Evolutionary conservation across 2,797 vertebrate species (phyloP), one percentile per base, ranked within the genome.

Genomic region (Anolis apletophallus): DNA sequence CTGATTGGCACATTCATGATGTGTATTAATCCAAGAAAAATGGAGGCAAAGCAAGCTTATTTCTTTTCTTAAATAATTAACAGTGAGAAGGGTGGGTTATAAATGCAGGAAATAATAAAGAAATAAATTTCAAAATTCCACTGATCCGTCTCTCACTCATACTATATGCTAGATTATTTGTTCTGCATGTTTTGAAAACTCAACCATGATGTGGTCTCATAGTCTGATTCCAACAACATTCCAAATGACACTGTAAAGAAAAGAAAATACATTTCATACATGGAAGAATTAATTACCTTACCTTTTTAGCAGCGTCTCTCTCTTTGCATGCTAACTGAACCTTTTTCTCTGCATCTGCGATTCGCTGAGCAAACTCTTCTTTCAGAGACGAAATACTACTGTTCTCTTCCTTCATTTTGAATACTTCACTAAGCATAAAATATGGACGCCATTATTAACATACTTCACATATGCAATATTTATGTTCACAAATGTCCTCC

Each of bases 311-410:
- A 32, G 98, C 96, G 95, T 99, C 99, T 92, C 99, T 97, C 89
- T 99, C 99, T 94, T 99, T 99, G 95, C 98, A 99, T 84, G 99
- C 98, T 34, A 98, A 89, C 55, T 99, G 98, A 88, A 97, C 98
- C 93, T 98, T 99, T 94, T 98, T 98, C 93, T 99, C 99, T 40
- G 98, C 94, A 90, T 99, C 99, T 3, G 98, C 99, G 87, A 99
- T 99, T 85, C 98, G 97, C 92, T 99, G 98, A 34, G 99, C 98
- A 95, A 99, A 99, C 91, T 99, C 99, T 32, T 98, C 98, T 93
- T 98, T 98, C 36, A 99, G 97, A 91, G 98, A 98, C 88, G 97
- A 97, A 93, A 99, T 97, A 52, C 97, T 97, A 90, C 95, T 98
- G 95, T 97, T 99, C 95, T 99, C 99, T 94, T 99, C 98, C 95